phyloP scores from a whole-genome alignment of 37 sponge, comb jelly and placozoan genomes.

The Halichondria panicea region DNA sequence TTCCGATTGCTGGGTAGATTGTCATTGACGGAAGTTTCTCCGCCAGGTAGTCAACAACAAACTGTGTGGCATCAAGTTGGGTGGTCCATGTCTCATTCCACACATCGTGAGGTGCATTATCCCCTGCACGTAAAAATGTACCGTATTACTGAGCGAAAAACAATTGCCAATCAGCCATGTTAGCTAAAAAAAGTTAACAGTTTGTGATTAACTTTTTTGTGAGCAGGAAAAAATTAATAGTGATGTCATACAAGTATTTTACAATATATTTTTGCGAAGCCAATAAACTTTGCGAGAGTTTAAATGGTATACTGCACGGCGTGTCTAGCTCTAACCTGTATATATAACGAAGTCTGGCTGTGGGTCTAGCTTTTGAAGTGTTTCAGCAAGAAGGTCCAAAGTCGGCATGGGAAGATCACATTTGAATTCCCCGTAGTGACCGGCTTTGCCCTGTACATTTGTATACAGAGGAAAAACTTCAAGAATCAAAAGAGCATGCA shows the following conservation, averaged over 20 bases:
- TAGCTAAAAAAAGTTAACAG: no score
- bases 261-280: no score
- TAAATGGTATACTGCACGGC: no score
- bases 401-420: conserved; percentile 71
- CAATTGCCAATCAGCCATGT: no score
- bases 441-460: conserved; percentile 61
- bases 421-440: conserved; percentile 68
- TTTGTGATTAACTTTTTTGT: no score
- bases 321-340: conserved; percentile 58
- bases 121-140: no score
- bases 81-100: conserved; percentile 69
- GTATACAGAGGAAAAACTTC: background rate
- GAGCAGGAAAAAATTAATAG: no score
- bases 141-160: no score
- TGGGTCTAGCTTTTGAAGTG: conserved; percentile 44
- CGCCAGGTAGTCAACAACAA: conserved; percentile 52
- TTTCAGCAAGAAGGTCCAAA: conserved; percentile 50
- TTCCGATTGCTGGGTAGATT: conserved; percentile 85
- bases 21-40: conserved; percentile 31
- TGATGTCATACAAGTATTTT: no score
- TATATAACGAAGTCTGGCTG: conserved; percentile 68
- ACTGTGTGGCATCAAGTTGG: conserved; percentile 46
- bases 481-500: background rate
- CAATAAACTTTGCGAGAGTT: no score
- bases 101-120: conserved; percentile 83